A percentile compares a stretch with the other conserved stretches of the same genome.
These are phyloP conservation scores for Acanthochromis polyacanthus DNA, from an alignment of 2,113 vertebrate genomes.

Conservation along the genomic window DNA sequence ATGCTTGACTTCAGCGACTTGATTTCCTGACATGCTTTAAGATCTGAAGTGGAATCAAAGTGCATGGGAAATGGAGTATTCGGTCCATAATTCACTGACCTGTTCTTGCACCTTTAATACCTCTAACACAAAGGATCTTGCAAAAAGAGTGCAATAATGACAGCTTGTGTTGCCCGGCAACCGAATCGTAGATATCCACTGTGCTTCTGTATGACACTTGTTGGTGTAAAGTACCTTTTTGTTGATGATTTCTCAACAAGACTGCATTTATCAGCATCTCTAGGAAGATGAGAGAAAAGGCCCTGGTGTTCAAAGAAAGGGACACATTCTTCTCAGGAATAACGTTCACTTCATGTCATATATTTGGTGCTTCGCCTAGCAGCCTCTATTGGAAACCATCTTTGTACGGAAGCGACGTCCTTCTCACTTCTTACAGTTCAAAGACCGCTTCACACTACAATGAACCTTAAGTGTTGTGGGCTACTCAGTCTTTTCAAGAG, in stretches of 20 bases:
- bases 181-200: not conserved
- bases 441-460: constrained; percentile 67
- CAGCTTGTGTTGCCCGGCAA: constrained; percentile 42
- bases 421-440: not conserved
- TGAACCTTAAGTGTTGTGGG: constrained; percentile 77
- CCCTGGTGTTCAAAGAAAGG: no score
- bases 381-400: constrained; percentile 68
- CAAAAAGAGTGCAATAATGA: constrained; percentile 3
- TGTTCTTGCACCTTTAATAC: constrained; percentile 23
- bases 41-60: not conserved
- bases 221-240: not conserved
- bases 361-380: not conserved
- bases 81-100: constrained; percentile 28
- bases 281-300: not conserved
- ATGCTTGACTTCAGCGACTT: not conserved
- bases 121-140: not conserved
- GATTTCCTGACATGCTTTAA: not conserved
- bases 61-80: not conserved
- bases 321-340: no score
- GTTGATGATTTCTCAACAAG: not conserved
- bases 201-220: not conserved
- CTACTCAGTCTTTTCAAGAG: constrained; percentile 29
- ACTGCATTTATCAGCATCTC: constrained; percentile 5
- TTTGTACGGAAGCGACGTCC: constrained; percentile 66
- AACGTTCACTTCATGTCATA: not conserved